Evolutionary conservation across 2,888 invertebrate genomes (phyloP), one percentile per base, ranked within the genome.

Genomic region (Pammene aurita): DNA sequence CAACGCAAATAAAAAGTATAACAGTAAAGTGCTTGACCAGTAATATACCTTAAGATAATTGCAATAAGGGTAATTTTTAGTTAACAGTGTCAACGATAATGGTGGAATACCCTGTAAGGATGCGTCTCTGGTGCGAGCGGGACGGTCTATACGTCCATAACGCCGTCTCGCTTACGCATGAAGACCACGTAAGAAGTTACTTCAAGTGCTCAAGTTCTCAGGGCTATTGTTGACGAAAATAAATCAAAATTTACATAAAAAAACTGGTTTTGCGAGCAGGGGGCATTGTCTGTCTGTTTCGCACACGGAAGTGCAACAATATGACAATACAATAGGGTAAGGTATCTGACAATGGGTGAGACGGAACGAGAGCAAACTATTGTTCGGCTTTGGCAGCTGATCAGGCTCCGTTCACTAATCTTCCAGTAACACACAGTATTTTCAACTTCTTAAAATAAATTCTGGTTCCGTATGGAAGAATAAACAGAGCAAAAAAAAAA

Each of bases 171-270:
- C 26, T 26, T 4, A 26, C 26, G n/a, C n/a, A 26, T 4, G 26
- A 26, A 26, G 4, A 26, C 26, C 26, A 26, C 26, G 26, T 38
- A 9, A 38, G 9, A 9, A 38, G 7, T 9, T 35, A 35, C 34
- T 56, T 58, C 38, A 48, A 18, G 44, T 38, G 11, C 55, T 56
- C 56, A 48, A 60, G 62, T 72, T 72, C 71, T 69, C 71, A 72
- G 14, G 63, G 35, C 48, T 55, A 69, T 72, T 72, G 71, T 72
- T 69, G 71, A 60, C 69, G 41, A 64, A 58, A 64, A 72, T 72
- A 72, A 72, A 72, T 72, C 71, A 69, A 66, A 62, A 71, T 72
- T 72, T 65, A 72, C 69, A 69, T 72, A 46, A 69, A 57, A 71
- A 72, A 72, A 72, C 69, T 63, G 62, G 71, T 69, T 67, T 66